Evolutionary conservation across 2,113 vertebrate species (phyloP), one percentile per base, ranked within the genome.

Genomic region (Xiphophorus hellerii): DNA sequence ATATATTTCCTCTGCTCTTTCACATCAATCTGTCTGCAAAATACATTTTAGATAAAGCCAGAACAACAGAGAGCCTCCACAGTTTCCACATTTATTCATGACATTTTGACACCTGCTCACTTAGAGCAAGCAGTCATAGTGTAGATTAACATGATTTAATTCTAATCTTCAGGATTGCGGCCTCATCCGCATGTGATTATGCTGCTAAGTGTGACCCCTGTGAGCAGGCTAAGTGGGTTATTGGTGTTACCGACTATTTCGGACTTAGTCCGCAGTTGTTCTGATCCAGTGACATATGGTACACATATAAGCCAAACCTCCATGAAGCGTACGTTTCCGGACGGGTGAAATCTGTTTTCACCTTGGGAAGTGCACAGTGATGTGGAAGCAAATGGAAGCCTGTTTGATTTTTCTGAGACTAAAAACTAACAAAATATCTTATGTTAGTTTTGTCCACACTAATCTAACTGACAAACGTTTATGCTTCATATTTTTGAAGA

Each of bases 271-370:
- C 84, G 61, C 62, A 60, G 25, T 65, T 69, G 71, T 73, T 62
- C 87, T 87, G 82, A 82, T 86, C 86, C 77, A 64, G 60, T 83
- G 85, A 82, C 90, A 89, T 89, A 89, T 87, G 89, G 87, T 63
- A 12, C n/a, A 4, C 54, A 37, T 6, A n/a, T 3, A 2, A 71
- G 78, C 78, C 77, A 71, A 72, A 65, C 70, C 44, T 67, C 37
- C 65, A 67, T 67, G 37, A 9, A 42, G 42, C 13, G 7, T 28
- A 25, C 3, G 13, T 3, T 13, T 44, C 37, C 37, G 65, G 65
- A 67, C 7, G 14, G 3, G 65, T 67, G 37, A 20, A 67, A 67
- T 67, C 65, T 31, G 13, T 4, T n/a, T 17, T 65, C 10, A 22
- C 63, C 22, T 31, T 25, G 25, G n/a, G n/a, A 44, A 67, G 3